These are phyloP conservation scores for Alloscopus bannaensis DNA, from an alignment of 2,888 invertebrate genomes.

Conservation along the genomic window DNA sequence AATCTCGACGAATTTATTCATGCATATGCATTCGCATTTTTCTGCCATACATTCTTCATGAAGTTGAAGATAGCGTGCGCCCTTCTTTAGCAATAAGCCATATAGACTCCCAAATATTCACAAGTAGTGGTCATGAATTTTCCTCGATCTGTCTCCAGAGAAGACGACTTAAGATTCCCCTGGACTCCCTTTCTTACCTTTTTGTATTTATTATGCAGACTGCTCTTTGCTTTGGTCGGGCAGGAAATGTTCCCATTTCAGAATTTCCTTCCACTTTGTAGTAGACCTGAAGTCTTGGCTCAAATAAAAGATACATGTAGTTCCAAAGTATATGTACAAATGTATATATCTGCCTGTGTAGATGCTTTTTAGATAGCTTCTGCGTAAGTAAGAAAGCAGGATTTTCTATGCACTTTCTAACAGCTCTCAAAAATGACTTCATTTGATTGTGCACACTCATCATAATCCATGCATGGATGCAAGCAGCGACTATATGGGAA, in stretches of 20 bases:
- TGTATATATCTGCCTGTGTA: too few relatives aligned
- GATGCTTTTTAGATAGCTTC: too few relatives aligned
- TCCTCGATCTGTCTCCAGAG: conserved; percentile 58
- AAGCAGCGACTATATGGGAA: conserved; percentile 1
- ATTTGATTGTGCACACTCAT: conserved; percentile 51
- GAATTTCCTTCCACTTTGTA: too few relatives aligned
- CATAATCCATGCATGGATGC: conserved; percentile 46
- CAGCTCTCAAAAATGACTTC: conserved; percentile 21
- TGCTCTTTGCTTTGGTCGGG: conserved; percentile 3
- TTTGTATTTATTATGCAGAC: conserved; percentile 38
- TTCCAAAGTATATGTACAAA: too few relatives aligned
- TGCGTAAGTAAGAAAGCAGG: too few relatives aligned
- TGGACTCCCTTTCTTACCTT: conserved; percentile 48
- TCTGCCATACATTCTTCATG: conserved; percentile 17
- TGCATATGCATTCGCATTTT: conserved; percentile 20
- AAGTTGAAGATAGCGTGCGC: too few relatives aligned
- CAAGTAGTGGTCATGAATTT: conserved; percentile 60
- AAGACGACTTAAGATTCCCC: conserved; percentile 57
- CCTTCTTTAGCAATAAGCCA: conserved; percentile 23
- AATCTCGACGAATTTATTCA: not conserved
- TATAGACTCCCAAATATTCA: not conserved
- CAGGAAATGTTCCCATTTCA: conserved; percentile 2
- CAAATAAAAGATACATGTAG: too few relatives aligned
- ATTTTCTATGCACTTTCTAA: not conserved
- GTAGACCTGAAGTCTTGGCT: too few relatives aligned